Evolutionary conservation across 2,888 invertebrate genomes (phyloP), one percentile per base, ranked within the genome.

Genomic region (Microchrysa polita): DNA sequence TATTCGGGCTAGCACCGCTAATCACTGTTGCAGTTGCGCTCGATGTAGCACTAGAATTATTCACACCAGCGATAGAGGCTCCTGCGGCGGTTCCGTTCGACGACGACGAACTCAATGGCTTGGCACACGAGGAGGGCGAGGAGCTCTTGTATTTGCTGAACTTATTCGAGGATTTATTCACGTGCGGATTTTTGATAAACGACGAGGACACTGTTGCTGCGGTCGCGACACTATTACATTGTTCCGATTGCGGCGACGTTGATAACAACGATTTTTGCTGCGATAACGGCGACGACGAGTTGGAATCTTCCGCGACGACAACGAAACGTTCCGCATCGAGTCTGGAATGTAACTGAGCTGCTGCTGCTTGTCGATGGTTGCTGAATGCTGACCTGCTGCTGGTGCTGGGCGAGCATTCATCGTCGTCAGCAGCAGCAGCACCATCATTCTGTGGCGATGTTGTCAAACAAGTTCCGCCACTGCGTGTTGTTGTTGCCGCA

Each of bases 331-430:
- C 83, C 79, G 79, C 80, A 80, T 82, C 83, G 82, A 81, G 81
- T 79, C 81, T 83, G 81, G 81, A 81, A 81, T 81, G 79, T 79
- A 81, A 83, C 80, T 83, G 83, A 82, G 80, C 67, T 67, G 67
- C 52, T 57, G 69, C n/a, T 40, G 55, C 9, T n/a, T n/a, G 20
- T 48, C 53, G 55, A 44, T 60, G 72, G 72, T 23, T 57, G 69
- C 59, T 69, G 69, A 48, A 23, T 48, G 65, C 7, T 48, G 23
- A 23, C 65, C n/a, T 16, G 48, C n/a, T n/a, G n/a, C n/a, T n/a
- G n/a, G n/a, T n/a, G n/a, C 16, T 63, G 10, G 52, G 23, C 44
- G 53, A 60, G 48, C n/a, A n/a, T n/a, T 34, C 27, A 7, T 34
- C 27, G 27, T 69, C 20, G n/a, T n/a, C n/a, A n/a, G n/a, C n/a